A percentile compares a stretch with the other conserved stretches of the same genome.
Conservation (phyloP, 2,113 vertebrate genomes). For the Ranitomeya variabilis region DNA sequence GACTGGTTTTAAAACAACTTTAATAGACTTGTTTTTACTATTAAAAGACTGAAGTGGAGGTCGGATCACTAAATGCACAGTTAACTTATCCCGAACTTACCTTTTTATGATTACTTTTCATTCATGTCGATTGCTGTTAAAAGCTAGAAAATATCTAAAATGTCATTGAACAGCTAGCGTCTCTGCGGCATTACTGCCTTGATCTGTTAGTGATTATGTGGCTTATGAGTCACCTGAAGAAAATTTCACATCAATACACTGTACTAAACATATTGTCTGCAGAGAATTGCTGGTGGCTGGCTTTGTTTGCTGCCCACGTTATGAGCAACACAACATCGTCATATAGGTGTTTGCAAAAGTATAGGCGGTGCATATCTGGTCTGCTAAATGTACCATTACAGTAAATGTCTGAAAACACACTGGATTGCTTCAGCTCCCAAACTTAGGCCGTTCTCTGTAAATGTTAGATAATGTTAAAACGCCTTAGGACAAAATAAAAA, state of each 20-base stretch:
- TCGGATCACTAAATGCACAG: neutral
- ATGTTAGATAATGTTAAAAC: too few species aligned
- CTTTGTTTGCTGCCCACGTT: neutral
- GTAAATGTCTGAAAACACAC: neutral
- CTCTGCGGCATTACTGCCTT: neutral
- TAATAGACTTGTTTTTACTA: neutral
- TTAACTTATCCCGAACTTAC: neutral
- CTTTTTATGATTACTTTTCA: neutral
- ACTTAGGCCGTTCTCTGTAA: too few species aligned
- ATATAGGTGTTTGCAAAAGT: conserved; percentile 3
- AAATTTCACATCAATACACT: conserved; percentile 24
- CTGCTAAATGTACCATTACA: neutral
- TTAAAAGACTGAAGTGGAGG: neutral
- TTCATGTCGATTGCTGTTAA: neutral
- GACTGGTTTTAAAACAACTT: neutral
- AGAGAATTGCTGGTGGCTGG: neutral
- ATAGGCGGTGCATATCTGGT: neutral
- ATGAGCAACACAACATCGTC: neutral
- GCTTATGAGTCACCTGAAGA: conserved; percentile 22
- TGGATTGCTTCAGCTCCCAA: neutral
- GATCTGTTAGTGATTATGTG: conserved; percentile 25
- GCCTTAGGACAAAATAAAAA: too few species aligned
- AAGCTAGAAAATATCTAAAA: conserved; percentile 27
- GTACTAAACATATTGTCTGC: neutral
- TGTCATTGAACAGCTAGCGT: conserved; percentile 26